Evolutionary conservation across 2,113 vertebrate genomes (phyloP), one percentile per base, ranked within the genome.

Genomic region (Nothocercus nigrocapillus): DNA sequence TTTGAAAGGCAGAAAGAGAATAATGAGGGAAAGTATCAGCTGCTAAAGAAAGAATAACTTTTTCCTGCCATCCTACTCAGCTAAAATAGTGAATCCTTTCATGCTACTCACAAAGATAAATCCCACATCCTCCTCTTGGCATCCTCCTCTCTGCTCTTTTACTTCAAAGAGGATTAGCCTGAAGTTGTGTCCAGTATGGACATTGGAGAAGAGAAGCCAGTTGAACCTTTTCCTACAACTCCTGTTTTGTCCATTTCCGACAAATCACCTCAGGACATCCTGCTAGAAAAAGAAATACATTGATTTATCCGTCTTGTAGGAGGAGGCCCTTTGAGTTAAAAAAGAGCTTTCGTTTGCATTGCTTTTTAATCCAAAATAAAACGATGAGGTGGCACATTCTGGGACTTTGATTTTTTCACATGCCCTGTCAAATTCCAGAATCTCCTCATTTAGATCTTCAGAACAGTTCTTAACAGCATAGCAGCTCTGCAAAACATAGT

Each of bases 1-100:
- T 22, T 83, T 77, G 63, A 73, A 85, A 85, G 82, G 59, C 63
- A 77, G 85, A 88, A 93, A 87, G 63, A 90, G 91, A 85, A 94
- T 95, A 96, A 96, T 94, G 95, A 96, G 92, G 36, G 38, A 88
- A 93, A 88, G 77, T 93, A 88, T 93, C 92, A 96, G 63, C 85
- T 80, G 36, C 68, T 94, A 83, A 85, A 91, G 88, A 84, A 84
- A 69, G 47, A 64, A 67, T 32, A 85, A 76, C 21, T 30, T 78
- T 14, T 70, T 64, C 40, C 42, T 92, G 38, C 38, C 66, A 64
- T 73, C 38, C 28, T 91, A n/a, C 32, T 13, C 32, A 82, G 63
- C 53, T 80, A 53, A 85, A 22, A 59, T 19, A 91, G 70, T 61
- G 78, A 96, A 74, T 34, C 27, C 18, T 91, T 96, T 94, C 49